Evolutionary conservation across 1,140 invertebrate species (phyloP).

Genomic region (Platorchestia sp.): DNA sequence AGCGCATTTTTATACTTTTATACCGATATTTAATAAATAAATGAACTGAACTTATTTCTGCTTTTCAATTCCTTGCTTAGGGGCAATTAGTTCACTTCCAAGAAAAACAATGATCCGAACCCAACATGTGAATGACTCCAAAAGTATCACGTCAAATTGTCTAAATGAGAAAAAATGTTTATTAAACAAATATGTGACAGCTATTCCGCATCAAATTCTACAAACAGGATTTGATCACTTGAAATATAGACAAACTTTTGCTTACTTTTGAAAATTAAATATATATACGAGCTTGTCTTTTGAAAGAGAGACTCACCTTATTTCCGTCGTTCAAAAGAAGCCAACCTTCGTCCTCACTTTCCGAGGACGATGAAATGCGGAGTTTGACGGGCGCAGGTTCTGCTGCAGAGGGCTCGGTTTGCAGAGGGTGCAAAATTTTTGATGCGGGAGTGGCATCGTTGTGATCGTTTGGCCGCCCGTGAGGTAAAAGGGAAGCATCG

Average conservation of each 20-base stretch:
- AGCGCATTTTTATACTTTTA: not conserved
- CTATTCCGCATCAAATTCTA: not conserved
- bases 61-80: not conserved
- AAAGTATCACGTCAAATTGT: not conserved
- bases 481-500: not conserved
- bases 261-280: not conserved
- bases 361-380: conserved; percentile 6
- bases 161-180: not conserved
- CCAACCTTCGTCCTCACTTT: conserved; percentile 39
- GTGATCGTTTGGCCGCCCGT: not conserved
- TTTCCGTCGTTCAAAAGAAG: conserved; percentile 12
- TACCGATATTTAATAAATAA: not conserved
- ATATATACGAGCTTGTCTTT: not conserved
- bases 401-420: not conserved
- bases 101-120: not conserved
- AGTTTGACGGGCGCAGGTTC: conserved; percentile 10
- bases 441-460: not conserved
- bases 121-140: not conserved
- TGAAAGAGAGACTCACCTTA: not conserved
- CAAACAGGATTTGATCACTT: not conserved
- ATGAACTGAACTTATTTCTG: not conserved
- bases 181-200: not conserved
- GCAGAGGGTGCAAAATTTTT: not conserved
- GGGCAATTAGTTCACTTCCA: not conserved
- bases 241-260: not conserved